Evolutionary conservation across 2,113 vertebrate genomes (phyloP).

Genomic region (Leucosticte australis): DNA sequence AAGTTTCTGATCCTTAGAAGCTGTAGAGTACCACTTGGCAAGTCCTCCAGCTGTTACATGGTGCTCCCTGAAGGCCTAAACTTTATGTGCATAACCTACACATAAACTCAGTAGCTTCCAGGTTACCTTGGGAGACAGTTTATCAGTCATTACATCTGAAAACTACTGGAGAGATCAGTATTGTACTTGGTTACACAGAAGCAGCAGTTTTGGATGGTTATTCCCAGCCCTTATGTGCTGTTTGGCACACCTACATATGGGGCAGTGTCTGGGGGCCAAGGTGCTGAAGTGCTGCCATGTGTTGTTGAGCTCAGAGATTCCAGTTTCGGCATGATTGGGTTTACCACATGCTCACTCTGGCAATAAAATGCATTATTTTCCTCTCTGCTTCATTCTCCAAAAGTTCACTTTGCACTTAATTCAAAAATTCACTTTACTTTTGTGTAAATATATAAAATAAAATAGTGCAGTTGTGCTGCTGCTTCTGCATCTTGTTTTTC

Average conservation of each 20-base stretch:
- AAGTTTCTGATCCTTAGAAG: not conserved
- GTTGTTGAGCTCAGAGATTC: not conserved
- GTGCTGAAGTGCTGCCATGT: accelerated
- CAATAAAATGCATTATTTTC: not conserved
- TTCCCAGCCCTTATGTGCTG: accelerated
- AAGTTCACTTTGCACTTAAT: not conserved
- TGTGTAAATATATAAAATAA: not conserved
- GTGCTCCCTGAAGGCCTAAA: not conserved
- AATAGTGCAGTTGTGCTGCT: not conserved
- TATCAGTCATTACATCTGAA: not conserved
- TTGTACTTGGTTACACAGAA: not conserved
- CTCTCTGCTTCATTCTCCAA: not conserved
- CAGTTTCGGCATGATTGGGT: not conserved
- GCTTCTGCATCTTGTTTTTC: not conserved
- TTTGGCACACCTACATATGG: accelerated
- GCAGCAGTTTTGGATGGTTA: not conserved
- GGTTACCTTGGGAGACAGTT: not conserved
- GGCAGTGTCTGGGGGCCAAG: not conserved
- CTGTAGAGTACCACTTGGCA: not conserved
- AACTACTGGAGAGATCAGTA: not conserved
- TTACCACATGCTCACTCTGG: not conserved
- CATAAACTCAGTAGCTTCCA: not conserved
- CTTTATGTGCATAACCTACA: not conserved
- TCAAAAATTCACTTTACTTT: not conserved
- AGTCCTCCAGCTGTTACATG: not conserved